These are phyloP conservation scores for Antrozous pallidus DNA, from an alignment of 2,797 vertebrate species.

Conservation along the genomic window DNA sequence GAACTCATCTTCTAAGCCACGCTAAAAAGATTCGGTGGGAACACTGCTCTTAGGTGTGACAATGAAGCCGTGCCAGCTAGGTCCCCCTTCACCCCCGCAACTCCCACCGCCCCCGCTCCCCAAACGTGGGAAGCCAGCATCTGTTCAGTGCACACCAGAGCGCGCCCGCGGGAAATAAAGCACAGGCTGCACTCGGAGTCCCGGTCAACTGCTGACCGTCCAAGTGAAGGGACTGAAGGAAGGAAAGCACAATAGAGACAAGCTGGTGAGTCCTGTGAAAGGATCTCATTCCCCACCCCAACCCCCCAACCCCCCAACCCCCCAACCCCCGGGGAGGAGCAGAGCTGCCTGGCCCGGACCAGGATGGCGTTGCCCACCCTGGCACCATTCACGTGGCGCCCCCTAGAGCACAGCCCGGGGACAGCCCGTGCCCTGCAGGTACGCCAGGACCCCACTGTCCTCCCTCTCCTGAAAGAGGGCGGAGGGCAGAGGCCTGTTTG, in stretches of 20 bases:
- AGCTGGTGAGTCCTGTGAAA: not conserved
- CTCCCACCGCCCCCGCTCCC: too few species aligned
- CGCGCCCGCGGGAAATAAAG: slow-evolving; percentile 52
- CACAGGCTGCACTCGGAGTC: not conserved
- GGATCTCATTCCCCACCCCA: too few species aligned
- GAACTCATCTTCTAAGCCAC: not conserved
- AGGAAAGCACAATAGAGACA: not conserved
- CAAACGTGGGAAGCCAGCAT: too few species aligned
- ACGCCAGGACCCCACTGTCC: fast-evolving
- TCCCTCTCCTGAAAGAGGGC: not conserved
- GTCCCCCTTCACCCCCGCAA: too few species aligned
- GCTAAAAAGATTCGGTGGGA: not conserved
- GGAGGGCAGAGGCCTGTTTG: not conserved
- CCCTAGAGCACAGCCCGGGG: not conserved
- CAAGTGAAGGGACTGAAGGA: slow-evolving; percentile 42
- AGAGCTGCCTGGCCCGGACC: not conserved
- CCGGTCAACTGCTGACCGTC: slow-evolving; percentile 34
- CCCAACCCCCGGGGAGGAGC: too few species aligned
- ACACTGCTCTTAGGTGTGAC: not conserved
- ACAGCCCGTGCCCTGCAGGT: fast-evolving
- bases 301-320: too few species aligned
- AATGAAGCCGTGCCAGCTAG: not conserved
- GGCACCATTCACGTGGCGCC: fast-evolving
- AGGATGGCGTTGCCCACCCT: fast-evolving
- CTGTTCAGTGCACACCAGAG: too few species aligned